Percentiles rank a stretch among this genome's conserved stretches.
Conservation (phyloP, 1,140 invertebrate genomes). For the Oscheius sp. region DNA sequence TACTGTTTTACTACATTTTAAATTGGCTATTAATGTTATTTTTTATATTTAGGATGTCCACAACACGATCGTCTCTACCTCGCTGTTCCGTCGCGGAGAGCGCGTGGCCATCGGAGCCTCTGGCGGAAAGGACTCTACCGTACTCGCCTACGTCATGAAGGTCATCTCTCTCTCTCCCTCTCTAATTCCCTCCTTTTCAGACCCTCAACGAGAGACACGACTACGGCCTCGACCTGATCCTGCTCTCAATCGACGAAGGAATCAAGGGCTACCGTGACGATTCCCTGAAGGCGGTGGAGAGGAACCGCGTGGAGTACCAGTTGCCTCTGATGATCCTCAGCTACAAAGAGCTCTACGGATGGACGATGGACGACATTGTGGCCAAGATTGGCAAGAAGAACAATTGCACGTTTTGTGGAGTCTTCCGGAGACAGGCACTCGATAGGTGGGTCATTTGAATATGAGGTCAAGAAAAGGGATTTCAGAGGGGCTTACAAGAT, state of each 20-base stretch:
- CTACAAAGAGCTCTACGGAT: slow-evolving; percentile 96
- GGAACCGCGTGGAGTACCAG: slow-evolving; percentile 61
- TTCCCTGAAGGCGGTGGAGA: slow-evolving; percentile 72
- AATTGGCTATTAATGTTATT: background rate
- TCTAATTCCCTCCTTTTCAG: slow-evolving; percentile 65
- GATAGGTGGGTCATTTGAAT: slow-evolving; percentile 66
- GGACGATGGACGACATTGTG: slow-evolving; percentile 99
- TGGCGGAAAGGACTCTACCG: slow-evolving; percentile 98
- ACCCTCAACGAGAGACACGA: slow-evolving; percentile 83
- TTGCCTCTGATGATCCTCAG: slow-evolving; percentile 92
- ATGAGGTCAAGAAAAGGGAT: background rate
- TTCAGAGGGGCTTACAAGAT: slow-evolving; percentile 67
- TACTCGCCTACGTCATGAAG: slow-evolving; percentile 76
- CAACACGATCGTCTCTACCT: slow-evolving; percentile 80
- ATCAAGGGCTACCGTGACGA: slow-evolving; percentile 96
- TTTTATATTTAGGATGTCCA: slow-evolving; percentile 91
- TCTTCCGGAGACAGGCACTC: slow-evolving; percentile 71
- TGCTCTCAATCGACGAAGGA: slow-evolving; percentile 97
- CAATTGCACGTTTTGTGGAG: slow-evolving; percentile 73
- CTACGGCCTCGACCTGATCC: slow-evolving; percentile 84
- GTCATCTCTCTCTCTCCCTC: background rate
- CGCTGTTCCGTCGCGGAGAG: slow-evolving; percentile 80
- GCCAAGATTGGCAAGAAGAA: slow-evolving; percentile 89
- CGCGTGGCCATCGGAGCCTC: slow-evolving; percentile 92
- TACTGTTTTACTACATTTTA: too few species aligned